Evolutionary conservation across 2,888 invertebrate species (phyloP).

Genomic region (Watsonalla cultraria): DNA sequence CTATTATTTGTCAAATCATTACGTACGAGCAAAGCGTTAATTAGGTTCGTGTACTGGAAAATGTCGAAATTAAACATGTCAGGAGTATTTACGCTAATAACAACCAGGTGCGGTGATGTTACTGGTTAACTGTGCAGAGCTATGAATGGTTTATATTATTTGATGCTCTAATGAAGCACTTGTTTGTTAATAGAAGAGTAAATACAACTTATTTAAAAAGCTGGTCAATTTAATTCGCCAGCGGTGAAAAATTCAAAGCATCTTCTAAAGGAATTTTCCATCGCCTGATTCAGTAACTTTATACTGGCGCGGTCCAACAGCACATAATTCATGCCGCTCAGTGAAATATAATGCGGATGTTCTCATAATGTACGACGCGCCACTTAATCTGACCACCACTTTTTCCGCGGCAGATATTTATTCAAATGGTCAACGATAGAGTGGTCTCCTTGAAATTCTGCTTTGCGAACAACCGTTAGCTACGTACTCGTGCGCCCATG

Average conservation of each 20-base stretch:
- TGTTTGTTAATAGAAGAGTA: neutral
- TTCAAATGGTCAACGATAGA: slow-evolving; percentile 43
- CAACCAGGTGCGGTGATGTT: too few relatives aligned
- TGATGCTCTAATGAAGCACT: neutral
- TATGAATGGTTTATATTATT: neutral
- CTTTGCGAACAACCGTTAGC: slow-evolving; percentile 26
- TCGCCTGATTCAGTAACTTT: slow-evolving; percentile 58
- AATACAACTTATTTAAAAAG: neutral
- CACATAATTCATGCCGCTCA: slow-evolving; percentile 65
- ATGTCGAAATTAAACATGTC: neutral
- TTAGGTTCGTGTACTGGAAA: neutral
- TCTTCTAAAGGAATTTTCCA: slow-evolving; percentile 41
- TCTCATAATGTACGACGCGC: slow-evolving; percentile 70
- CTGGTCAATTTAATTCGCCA: slow-evolving; percentile 12
- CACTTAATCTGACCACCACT: slow-evolving; percentile 64
- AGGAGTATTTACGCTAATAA: neutral
- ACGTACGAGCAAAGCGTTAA: neutral
- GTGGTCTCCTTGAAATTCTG: slow-evolving; percentile 39
- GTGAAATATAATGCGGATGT: slow-evolving; percentile 73
- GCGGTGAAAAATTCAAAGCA: slow-evolving; percentile 21
- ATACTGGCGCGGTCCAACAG: slow-evolving; percentile 49
- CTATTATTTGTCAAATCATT: neutral
- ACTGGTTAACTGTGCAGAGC: too few relatives aligned
- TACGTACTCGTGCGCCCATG: neutral
- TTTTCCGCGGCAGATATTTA: slow-evolving; percentile 60